A percentile compares a stretch with the other conserved stretches of the same genome.
phyloP scores from a whole-genome alignment of 2,888 invertebrate species.

The Lasioglossum leucozonium region DNA sequence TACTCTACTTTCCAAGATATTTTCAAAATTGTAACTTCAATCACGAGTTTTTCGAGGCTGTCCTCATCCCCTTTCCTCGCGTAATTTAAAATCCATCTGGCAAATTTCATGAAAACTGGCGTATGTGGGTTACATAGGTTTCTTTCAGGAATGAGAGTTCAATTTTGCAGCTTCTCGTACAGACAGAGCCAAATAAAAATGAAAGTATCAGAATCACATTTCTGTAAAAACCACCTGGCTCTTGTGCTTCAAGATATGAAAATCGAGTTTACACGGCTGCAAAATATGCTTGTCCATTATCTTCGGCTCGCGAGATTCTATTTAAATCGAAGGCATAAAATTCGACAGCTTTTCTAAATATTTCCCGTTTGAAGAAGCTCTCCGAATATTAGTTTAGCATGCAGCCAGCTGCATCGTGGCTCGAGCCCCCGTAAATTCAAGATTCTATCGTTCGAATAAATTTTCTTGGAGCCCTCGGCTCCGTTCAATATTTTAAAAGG shows the following conservation, averaged over 20 bases:
- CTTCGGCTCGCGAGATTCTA: background rate
- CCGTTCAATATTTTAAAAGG: background rate
- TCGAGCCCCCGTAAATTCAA: background rate
- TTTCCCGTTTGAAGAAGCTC: background rate
- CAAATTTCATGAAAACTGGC: background rate
- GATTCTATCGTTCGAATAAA: background rate
- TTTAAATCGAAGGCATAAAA: background rate
- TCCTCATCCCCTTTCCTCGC: background rate
- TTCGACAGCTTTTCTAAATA: background rate
- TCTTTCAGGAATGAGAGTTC: background rate
- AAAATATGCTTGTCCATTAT: background rate
- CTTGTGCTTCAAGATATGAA: background rate
- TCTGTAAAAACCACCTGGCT: background rate
- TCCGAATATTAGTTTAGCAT: slow-evolving; percentile 1
- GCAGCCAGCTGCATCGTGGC: background rate
- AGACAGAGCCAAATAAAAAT: background rate
- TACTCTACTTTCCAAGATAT: background rate
- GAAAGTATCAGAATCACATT: background rate
- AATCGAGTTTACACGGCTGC: background rate
- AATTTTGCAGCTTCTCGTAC: background rate
- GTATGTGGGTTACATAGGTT: background rate
- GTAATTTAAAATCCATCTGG: background rate
- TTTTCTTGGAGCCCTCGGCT: background rate
- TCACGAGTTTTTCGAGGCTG: background rate
- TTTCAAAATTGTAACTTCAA: background rate